Evolutionary conservation across 2,113 vertebrate genomes (phyloP).

Genomic region (Panurus biarmicus): DNA sequence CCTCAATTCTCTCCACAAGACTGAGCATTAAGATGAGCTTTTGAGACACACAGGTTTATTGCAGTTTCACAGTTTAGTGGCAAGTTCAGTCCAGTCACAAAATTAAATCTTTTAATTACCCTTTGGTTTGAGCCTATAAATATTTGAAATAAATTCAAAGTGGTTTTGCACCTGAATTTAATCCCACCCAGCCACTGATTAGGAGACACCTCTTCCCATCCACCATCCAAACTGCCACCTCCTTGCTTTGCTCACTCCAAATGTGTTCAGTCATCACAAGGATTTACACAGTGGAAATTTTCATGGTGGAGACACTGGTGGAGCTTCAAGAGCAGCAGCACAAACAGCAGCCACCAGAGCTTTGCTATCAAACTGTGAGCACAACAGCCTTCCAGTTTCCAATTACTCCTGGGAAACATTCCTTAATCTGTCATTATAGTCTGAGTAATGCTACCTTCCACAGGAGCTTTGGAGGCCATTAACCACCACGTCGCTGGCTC

Average conservation of each 20-base stretch:
- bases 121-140: not conserved
- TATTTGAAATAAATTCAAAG: not conserved
- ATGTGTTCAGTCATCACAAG: not conserved
- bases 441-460: conserved; percentile 49
- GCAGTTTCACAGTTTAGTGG: not conserved
- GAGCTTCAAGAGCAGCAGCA: not conserved
- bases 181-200: not conserved
- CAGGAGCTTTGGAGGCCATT: not conserved
- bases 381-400: conserved; percentile 1
- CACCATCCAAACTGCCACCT: not conserved
- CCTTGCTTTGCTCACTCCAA: not conserved
- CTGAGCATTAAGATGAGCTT: not conserved
- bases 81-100: not conserved
- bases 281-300: not conserved
- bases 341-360: not conserved
- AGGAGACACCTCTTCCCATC: not conserved
- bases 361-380: not conserved
- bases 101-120: not conserved
- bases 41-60: not conserved
- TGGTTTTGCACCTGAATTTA: not conserved
- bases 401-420: conserved; percentile 41
- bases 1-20: not conserved
- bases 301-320: not conserved
- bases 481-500: not conserved
- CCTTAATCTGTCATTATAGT: conserved; percentile 17